Percentiles rank a stretch among this genome's conserved stretches.
Conservation (phyloP, 2,888 invertebrate genomes). For the Scaptomyza parva region DNA sequence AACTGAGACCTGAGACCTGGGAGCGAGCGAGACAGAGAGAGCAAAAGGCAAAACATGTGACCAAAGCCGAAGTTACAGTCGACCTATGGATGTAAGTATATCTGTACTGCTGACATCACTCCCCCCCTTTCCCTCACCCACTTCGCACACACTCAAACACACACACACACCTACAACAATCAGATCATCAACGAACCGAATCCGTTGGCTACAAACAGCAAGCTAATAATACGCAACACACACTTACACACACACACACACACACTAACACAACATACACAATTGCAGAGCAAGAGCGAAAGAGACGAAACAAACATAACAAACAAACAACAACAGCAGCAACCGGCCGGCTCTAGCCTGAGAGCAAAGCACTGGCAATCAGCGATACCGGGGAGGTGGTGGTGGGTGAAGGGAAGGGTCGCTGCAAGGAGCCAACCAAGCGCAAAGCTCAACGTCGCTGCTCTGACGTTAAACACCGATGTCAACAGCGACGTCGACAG, state of each 20-base stretch:
- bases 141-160: not conserved
- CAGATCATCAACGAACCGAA: slow-evolving; percentile 60
- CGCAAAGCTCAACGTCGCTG: slow-evolving; percentile 54
- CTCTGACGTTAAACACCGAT: slow-evolving; percentile 27
- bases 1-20: not conserved
- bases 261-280: slow-evolving; percentile 44
- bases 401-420: not conserved
- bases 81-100: slow-evolving; percentile 49
- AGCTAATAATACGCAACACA: slow-evolving; percentile 29
- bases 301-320: not conserved
- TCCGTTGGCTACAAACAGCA: slow-evolving; percentile 44
- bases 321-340: not conserved
- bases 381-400: not conserved
- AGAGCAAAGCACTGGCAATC: not conserved
- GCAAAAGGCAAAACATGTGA: slow-evolving; percentile 34
- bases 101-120: slow-evolving; percentile 65
- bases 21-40: slow-evolving; percentile 3
- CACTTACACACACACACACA: slow-evolving; percentile 35
- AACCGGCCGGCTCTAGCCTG: slow-evolving; percentile 3
- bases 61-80: slow-evolving; percentile 33
- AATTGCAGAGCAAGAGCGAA: slow-evolving; percentile 1
- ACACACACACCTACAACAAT: slow-evolving; percentile 10
- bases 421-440: slow-evolving; percentile 50
- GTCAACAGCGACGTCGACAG: slow-evolving; percentile 34
- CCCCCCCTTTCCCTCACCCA: not conserved